Evolutionary conservation across 2,888 invertebrate species (phyloP).

Genomic region (Gymnoscelis rufifasciata): DNA sequence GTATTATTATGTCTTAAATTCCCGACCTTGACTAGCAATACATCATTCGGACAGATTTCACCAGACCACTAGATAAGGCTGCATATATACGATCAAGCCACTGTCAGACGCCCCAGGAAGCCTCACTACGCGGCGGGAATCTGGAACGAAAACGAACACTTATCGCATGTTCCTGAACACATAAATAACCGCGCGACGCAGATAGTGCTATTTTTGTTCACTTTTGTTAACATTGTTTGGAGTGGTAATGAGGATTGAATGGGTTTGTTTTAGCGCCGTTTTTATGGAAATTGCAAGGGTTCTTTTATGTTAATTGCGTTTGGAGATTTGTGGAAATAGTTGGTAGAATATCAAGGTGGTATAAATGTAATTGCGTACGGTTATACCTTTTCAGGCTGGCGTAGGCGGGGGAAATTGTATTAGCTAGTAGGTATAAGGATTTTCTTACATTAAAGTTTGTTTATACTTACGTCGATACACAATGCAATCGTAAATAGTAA

Average conservation of each 20-base stretch:
- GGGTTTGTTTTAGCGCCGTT: constrained; percentile 10
- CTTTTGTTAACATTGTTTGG: constrained; percentile 14
- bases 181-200: constrained; percentile 21
- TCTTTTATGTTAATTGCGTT: constrained; percentile 5
- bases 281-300: constrained; percentile 6
- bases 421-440: no score
- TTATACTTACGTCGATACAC: no score
- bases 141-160: constrained; percentile 31
- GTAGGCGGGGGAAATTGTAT: no score
- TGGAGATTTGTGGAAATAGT: constrained; percentile 1
- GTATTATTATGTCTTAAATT: no score
- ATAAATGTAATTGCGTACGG: background rate
- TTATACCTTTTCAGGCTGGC: background rate
- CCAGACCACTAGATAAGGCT: constrained; percentile 4
- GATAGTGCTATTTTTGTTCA: constrained; percentile 19
- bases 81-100: constrained; percentile 7
- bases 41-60: constrained; percentile 6
- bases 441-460: no score
- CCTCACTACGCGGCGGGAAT: constrained; percentile 32
- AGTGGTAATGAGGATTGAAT: constrained; percentile 17
- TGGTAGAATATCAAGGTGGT: background rate
- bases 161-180: constrained; percentile 29
- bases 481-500: no score
- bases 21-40: no score
- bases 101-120: constrained; percentile 31